Evolutionary conservation across 2,888 invertebrate genomes (phyloP).

Genomic region (Gryllus longicercus): DNA sequence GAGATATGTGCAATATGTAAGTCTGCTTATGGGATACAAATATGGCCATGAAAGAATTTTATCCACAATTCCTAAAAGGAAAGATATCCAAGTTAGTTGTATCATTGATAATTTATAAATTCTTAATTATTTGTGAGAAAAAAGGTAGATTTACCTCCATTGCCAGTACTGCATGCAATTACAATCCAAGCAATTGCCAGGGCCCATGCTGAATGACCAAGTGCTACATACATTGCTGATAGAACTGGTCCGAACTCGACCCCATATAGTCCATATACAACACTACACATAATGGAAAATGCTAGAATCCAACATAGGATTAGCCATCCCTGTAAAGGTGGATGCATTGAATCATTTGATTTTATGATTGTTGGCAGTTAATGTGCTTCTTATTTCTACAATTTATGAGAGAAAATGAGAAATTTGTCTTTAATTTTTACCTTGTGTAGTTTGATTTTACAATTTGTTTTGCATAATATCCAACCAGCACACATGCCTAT

Average conservation of each 20-base stretch:
- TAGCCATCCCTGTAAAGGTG: slow-evolving; percentile 38
- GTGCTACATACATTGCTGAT: slow-evolving; percentile 45
- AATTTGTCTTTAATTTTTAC: slow-evolving; percentile 23
- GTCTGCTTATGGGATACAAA: slow-evolving; percentile 54
- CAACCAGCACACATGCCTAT: slow-evolving; percentile 45
- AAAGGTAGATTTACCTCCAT: slow-evolving; percentile 45
- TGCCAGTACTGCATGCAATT: slow-evolving; percentile 48
- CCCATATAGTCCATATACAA: slow-evolving; percentile 46
- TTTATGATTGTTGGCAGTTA: background rate
- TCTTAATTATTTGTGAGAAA: too few relatives aligned
- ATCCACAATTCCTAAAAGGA: slow-evolving; percentile 48
- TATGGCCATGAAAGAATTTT: slow-evolving; percentile 49
- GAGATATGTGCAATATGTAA: slow-evolving; percentile 55
- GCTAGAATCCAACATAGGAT: slow-evolving; percentile 43
- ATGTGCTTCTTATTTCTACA: background rate
- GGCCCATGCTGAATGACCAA: slow-evolving; percentile 50
- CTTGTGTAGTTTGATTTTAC: slow-evolving; percentile 32
- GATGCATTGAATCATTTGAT: background rate
- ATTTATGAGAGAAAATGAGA: background rate
- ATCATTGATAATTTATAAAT: background rate
- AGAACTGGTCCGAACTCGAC: slow-evolving; percentile 41
- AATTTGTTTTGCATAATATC: slow-evolving; percentile 39
- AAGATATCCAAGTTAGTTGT: background rate
- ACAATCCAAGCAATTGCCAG: slow-evolving; percentile 49
- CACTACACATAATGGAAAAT: slow-evolving; percentile 41